phyloP scores from a whole-genome alignment of 1,140 invertebrate genomes.

The Pseudachorutes palmiensis region DNA sequence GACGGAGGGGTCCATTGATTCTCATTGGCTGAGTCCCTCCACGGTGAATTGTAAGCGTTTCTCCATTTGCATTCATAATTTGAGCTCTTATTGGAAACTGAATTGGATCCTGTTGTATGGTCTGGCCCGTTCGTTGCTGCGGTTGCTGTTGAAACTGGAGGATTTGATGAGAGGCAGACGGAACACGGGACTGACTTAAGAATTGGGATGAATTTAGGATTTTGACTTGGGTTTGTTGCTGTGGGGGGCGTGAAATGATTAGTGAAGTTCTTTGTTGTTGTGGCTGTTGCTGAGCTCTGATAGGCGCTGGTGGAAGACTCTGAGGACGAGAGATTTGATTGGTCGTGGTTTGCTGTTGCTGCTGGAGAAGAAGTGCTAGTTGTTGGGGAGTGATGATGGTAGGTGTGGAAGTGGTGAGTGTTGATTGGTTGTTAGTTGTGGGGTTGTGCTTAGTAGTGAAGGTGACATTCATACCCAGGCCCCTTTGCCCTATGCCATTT shows the following conservation, averaged over 20 bases:
- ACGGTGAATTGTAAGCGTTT: slow-evolving; percentile 37
- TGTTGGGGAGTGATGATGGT: slow-evolving; percentile 46
- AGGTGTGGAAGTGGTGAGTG: slow-evolving; percentile 43
- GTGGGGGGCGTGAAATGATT: background rate
- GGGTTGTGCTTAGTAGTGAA: slow-evolving; percentile 13
- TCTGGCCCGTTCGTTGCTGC: slow-evolving; percentile 8
- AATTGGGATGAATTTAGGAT: background rate
- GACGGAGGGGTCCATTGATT: background rate
- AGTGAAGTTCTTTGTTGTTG: background rate
- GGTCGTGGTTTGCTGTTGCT: slow-evolving; percentile 36
- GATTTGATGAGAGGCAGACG: slow-evolving; percentile 12
- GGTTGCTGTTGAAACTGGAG: slow-evolving; percentile 15
- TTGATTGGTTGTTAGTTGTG: slow-evolving; percentile 5
- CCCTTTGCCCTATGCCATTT: slow-evolving; percentile 14
- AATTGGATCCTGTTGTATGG: slow-evolving; percentile 10
- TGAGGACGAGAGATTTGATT: background rate
- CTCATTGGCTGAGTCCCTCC: slow-evolving; percentile 8
- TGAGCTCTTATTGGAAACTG: slow-evolving; percentile 33
- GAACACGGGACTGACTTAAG: background rate
- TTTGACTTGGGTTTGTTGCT: background rate
- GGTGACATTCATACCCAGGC: slow-evolving; percentile 7
- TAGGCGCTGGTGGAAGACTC: background rate
- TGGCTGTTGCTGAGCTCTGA: background rate
- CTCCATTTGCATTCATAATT: slow-evolving; percentile 34
- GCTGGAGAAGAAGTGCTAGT: slow-evolving; percentile 40